phyloP scores from a whole-genome alignment of 1,140 invertebrate species.

The Penaeus chinensis region DNA sequence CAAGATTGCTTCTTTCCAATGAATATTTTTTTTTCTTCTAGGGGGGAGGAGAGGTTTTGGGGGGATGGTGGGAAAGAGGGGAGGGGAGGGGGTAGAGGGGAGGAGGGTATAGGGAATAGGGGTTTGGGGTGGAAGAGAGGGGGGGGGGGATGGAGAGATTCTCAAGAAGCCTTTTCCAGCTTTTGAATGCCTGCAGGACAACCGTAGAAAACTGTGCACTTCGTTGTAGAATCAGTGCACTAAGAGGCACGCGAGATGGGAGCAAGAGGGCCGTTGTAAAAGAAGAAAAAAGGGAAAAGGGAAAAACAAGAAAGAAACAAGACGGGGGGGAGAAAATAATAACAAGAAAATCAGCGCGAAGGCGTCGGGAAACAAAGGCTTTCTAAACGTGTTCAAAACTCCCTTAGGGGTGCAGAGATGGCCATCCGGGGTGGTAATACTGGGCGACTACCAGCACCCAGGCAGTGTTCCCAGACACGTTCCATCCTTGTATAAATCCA shows the following conservation, averaged over 20 bases:
- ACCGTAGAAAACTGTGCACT: too few species aligned
- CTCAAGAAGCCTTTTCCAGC: too few species aligned
- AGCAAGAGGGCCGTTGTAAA: not conserved
- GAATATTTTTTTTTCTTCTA: conserved; percentile 54
- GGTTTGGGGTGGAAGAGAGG: too few species aligned
- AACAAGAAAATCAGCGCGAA: conserved; percentile 14
- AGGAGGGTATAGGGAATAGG: not conserved
- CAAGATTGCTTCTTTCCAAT: conserved; percentile 60
- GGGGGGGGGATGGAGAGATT: too few species aligned
- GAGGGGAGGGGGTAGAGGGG: too few species aligned
- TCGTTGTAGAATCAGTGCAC: too few species aligned
- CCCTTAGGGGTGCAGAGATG: conserved; percentile 49
- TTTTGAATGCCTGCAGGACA: too few species aligned
- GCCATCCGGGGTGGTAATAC: conserved; percentile 56
- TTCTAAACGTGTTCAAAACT: conserved; percentile 60
- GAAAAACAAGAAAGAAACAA: conserved; percentile 4
- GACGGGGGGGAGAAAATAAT: conserved; percentile 14
- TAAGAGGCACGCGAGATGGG: not conserved
- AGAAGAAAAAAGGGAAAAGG: conserved; percentile 7
- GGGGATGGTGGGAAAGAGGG: not conserved
- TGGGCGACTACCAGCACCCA: conserved; percentile 43
- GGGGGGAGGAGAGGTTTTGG: conserved; percentile 15
- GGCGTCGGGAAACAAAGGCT: conserved; percentile 9
- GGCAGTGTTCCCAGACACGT: conserved; percentile 59
- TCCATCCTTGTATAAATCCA: conserved; percentile 59